Evolutionary conservation across 2,113 vertebrate species (phyloP).

Genomic region (Microcebus murinus): DNA sequence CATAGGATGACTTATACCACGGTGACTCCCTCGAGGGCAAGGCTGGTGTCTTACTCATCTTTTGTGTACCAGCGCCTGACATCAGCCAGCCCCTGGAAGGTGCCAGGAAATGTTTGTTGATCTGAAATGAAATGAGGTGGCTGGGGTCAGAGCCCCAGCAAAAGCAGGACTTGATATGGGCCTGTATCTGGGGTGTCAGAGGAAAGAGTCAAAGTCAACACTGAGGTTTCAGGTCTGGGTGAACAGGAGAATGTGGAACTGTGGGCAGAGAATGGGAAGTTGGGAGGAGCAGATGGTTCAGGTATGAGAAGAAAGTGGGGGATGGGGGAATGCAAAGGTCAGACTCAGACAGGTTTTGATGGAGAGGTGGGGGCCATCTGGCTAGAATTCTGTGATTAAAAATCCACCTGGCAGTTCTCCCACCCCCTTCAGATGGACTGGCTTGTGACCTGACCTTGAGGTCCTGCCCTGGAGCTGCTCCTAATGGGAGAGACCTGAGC

Average conservation of each 20-base stretch:
- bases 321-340: not conserved
- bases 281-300: not conserved
- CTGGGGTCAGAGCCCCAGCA: not conserved
- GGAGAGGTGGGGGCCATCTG: not conserved
- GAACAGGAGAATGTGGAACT: not conserved
- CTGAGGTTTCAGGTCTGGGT: not conserved
- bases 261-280: not conserved
- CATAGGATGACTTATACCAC: fast-evolving
- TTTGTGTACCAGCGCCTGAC: not conserved
- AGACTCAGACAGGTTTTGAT: not conserved
- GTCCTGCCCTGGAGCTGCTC: not conserved
- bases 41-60: not conserved
- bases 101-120: not conserved
- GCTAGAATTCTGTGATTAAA: not conserved
- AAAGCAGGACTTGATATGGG: not conserved
- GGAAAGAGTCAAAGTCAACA: not conserved
- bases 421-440: not conserved
- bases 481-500: not conserved
- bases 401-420: not conserved
- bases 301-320: not conserved
- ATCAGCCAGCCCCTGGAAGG: not conserved
- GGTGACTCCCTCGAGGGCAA: not conserved
- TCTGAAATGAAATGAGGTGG: not conserved
- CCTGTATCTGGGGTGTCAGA: not conserved
- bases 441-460: not conserved